Evolutionary conservation across 92 coral and sea anemone species (phyloP).

Genomic region (Porites rus): DNA sequence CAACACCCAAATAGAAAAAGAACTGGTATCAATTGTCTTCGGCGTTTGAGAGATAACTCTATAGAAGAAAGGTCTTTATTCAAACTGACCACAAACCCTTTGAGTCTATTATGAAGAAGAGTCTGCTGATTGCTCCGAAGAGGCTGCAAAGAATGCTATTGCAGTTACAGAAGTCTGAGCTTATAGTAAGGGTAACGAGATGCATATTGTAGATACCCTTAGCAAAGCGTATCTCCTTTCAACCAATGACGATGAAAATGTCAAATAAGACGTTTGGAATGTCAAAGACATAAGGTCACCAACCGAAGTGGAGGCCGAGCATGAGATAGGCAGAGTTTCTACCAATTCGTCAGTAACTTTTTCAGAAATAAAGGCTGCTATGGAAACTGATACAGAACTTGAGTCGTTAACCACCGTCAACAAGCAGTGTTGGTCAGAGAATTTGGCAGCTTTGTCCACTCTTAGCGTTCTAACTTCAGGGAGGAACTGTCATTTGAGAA

Average conservation of each 20-base stretch:
- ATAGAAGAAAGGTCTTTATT: neutral
- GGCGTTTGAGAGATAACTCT: neutral
- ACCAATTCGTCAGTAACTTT: too few relatives aligned
- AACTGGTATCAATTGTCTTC: slow-evolving; percentile 3
- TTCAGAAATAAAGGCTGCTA: neutral
- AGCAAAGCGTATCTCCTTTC: neutral
- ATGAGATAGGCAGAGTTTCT: too few relatives aligned
- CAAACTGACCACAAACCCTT: neutral
- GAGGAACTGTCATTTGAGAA: slow-evolving; percentile 22
- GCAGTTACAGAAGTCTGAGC: slow-evolving; percentile 22
- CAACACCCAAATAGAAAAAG: neutral
- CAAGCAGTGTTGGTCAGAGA: slow-evolving; percentile 55
- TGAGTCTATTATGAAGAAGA: neutral
- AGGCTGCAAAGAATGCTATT: neutral
- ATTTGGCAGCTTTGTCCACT: slow-evolving; percentile 15
- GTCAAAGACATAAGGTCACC: too few relatives aligned
- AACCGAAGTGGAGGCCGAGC: too few relatives aligned
- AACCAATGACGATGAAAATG: neutral
- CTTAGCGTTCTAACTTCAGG: slow-evolving; percentile 5
- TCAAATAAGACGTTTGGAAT: slow-evolving; percentile 3
- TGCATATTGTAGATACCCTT: too few relatives aligned
- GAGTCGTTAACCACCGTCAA: slow-evolving; percentile 35
- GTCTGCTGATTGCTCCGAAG: too few relatives aligned
- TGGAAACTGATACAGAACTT: slow-evolving; percentile 50
- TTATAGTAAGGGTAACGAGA: neutral